phyloP scores from a whole-genome alignment of 2,113 vertebrate species.

The Perca schrenkii region DNA sequence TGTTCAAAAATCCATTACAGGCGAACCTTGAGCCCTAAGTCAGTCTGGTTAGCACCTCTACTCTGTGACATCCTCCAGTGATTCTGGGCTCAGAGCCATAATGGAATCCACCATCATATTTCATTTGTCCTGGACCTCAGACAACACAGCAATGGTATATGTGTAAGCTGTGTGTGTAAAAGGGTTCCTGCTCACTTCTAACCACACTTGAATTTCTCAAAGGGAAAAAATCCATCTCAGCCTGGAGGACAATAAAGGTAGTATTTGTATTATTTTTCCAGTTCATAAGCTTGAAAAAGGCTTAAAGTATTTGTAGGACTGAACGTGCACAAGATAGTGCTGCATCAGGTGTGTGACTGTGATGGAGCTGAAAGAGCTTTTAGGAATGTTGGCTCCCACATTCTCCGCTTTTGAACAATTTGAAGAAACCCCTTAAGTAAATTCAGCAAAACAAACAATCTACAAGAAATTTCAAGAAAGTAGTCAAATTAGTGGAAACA shows the following conservation, averaged over 20 bases:
- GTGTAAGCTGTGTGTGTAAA: no score
- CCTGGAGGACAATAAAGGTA: not conserved
- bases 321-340: slow-evolving; percentile 17
- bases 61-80: not conserved
- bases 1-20: not conserved
- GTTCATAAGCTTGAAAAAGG: not conserved
- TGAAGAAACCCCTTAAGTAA: not conserved
- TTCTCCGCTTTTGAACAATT: slow-evolving; percentile 11
- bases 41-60: not conserved
- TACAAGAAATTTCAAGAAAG: not conserved
- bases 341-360: slow-evolving; percentile 21
- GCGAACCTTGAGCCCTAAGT: not conserved
- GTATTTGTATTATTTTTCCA: slow-evolving; percentile 38
- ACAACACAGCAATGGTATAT: not conserved
- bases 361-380: slow-evolving; percentile 25
- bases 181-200: not conserved
- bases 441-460: slow-evolving; percentile 9
- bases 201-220: slow-evolving; percentile 11
- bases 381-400: not conserved
- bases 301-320: slow-evolving; percentile 1
- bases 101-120: not conserved
- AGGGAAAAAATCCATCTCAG: not conserved
- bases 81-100: not conserved
- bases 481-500: not conserved
- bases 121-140: not conserved